Evolutionary conservation across 2,888 invertebrate species (phyloP).

Genomic region (Lapara coniferarum): DNA sequence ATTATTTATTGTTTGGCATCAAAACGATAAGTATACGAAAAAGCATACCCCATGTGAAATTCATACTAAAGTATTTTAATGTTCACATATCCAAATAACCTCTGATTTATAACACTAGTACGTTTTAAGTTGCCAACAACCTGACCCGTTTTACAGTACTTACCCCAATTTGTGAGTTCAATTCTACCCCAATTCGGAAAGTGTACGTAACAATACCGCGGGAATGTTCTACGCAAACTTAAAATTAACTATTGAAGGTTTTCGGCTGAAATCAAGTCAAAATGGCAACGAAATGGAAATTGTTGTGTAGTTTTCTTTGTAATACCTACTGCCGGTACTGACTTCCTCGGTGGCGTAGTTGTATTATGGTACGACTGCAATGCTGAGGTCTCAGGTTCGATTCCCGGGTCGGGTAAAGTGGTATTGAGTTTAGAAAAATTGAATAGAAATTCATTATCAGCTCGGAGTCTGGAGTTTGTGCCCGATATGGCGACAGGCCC

Average conservation of each 20-base stretch:
- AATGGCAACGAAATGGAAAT: not conserved
- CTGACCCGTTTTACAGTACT: conserved; percentile 16
- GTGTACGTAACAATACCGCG: not conserved
- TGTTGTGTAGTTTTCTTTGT: no score
- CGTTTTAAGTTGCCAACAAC: conserved; percentile 13
- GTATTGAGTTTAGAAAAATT: no score
- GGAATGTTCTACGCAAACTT: not conserved
- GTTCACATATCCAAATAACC: conserved; percentile 15
- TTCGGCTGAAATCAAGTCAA: not conserved
- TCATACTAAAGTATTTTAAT: conserved; percentile 17
- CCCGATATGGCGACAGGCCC: no score
- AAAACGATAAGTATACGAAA: not conserved
- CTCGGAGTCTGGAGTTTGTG: no score
- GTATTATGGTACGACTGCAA: no score
- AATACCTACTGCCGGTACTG: no score
- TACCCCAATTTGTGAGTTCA: conserved; percentile 16
- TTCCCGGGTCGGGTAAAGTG: no score
- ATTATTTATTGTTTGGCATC: conserved; percentile 1
- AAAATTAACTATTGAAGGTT: not conserved
- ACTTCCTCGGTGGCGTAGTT: no score
- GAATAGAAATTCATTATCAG: no score
- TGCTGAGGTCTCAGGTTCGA: no score
- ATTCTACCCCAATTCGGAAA: conserved; percentile 15
- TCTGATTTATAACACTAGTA: conserved; percentile 14
- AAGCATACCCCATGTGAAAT: not conserved